Percentiles rank a stretch among this genome's conserved stretches.
These are phyloP conservation scores for Mythimna loreyi DNA, from an alignment of 2,888 invertebrate species.

Conservation along the genomic window DNA sequence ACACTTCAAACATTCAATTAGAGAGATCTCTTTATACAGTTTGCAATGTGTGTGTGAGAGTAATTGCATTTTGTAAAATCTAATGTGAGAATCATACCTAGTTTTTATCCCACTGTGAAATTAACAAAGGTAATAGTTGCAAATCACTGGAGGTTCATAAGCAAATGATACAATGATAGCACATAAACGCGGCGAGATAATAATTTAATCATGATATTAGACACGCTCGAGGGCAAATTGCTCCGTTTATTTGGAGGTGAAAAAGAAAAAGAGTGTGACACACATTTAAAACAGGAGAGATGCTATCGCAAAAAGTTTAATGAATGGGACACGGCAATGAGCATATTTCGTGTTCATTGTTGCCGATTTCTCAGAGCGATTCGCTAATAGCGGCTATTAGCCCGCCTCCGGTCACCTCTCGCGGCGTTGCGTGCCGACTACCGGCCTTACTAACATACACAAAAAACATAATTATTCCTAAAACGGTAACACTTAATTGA, in stretches of 20 bases:
- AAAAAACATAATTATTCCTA: slow-evolving; percentile 87
- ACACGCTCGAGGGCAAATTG: slow-evolving; percentile 78
- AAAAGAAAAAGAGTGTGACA: slow-evolving; percentile 80
- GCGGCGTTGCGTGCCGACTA: slow-evolving; percentile 82
- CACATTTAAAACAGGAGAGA: slow-evolving; percentile 83
- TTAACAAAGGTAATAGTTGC: slow-evolving; percentile 69
- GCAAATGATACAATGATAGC: slow-evolving; percentile 81
- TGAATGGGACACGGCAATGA: slow-evolving; percentile 85
- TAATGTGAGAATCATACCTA: slow-evolving; percentile 39
- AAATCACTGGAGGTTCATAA: slow-evolving; percentile 78
- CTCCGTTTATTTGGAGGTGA: slow-evolving; percentile 78
- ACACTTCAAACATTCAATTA: slow-evolving; percentile 22
- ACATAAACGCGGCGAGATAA: slow-evolving; percentile 78
- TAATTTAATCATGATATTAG: slow-evolving; percentile 85
- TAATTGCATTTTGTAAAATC: slow-evolving; percentile 31
- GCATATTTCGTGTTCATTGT: slow-evolving; percentile 88
- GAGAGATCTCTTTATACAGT: slow-evolving; percentile 16
- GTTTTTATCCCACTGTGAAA: slow-evolving; percentile 50
- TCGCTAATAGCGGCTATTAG: slow-evolving; percentile 87
- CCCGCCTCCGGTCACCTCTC: slow-evolving; percentile 78
- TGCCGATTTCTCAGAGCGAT: slow-evolving; percentile 87
- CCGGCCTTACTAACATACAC: slow-evolving; percentile 77
- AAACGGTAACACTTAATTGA: slow-evolving; percentile 88
- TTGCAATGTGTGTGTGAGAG: slow-evolving; percentile 14
- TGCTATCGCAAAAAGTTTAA: slow-evolving; percentile 83